phyloP scores from a whole-genome alignment of 2,113 vertebrate species.

The Heterotis niloticus region DNA sequence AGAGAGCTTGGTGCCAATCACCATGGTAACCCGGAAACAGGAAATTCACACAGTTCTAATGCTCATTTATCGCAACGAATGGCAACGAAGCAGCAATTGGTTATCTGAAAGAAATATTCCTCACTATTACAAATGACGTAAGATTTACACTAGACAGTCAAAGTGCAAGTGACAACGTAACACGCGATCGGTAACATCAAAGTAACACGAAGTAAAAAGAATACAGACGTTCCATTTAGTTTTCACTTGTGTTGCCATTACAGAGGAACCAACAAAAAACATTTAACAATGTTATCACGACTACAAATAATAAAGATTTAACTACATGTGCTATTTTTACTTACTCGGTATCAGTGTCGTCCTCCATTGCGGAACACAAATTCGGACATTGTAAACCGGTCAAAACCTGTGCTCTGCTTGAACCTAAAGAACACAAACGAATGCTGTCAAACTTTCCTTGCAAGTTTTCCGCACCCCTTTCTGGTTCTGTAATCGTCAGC shows the following conservation, averaged over 20 bases:
- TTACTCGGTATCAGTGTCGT: constrained; percentile 63
- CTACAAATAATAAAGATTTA: neutral
- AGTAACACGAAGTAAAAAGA: too few species aligned
- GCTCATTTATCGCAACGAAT: neutral
- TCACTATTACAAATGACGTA: too few species aligned
- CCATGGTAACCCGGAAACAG: neutral
- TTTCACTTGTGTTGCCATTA: neutral
- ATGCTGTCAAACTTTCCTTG: too few species aligned
- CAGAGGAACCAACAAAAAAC: too few species aligned
- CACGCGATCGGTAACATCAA: too few species aligned
- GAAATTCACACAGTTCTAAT: too few species aligned
- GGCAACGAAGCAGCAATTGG: neutral
- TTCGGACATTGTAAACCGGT: neutral
- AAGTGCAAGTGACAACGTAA: too few species aligned
- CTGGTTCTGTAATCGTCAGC: neutral
- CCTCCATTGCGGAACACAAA: constrained; percentile 44
- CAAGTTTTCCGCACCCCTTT: too few species aligned
- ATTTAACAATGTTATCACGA: neutral
- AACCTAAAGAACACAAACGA: neutral
- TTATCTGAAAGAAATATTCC: too few species aligned
- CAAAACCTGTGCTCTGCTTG: neutral
- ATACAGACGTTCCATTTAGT: too few species aligned
- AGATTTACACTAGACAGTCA: too few species aligned
- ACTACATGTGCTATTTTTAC: constrained; percentile 33
- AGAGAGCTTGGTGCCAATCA: too few species aligned